Evolutionary conservation across 2,888 invertebrate genomes (phyloP).

Genomic region (Ethmia dodecea): DNA sequence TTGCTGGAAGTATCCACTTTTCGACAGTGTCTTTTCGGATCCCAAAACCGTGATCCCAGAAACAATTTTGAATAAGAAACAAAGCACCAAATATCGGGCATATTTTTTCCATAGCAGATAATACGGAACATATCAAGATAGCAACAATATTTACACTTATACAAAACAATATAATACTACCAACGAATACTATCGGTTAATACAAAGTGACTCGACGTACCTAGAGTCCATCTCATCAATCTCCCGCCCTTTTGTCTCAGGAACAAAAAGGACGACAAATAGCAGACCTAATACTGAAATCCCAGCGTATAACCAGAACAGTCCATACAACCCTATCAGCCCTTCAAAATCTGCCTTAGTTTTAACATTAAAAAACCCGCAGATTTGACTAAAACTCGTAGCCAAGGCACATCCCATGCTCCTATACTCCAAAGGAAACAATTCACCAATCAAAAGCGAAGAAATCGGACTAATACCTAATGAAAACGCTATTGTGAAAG

Average conservation of each 20-base stretch:
- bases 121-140: no score
- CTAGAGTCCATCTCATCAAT: conserved; percentile 92
- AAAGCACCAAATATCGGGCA: no score
- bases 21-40: no score
- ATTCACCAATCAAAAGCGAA: conserved; percentile 83
- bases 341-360: conserved; percentile 88
- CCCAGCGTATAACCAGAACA: conserved; percentile 92
- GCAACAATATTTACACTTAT: not conserved
- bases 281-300: conserved; percentile 87
- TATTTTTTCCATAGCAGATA: no score
- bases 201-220: conserved; percentile 75
- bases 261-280: conserved; percentile 90
- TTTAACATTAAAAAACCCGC: conserved; percentile 90
- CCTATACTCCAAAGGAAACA: conserved; percentile 84
- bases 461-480: conserved; percentile 87
- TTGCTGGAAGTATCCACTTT: no score
- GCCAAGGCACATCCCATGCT: conserved; percentile 84
- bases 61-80: no score
- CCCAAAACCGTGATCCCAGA: no score
- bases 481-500: conserved; percentile 90
- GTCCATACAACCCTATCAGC: conserved; percentile 85
- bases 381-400: conserved; percentile 90
- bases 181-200: conserved; percentile 65
- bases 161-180: not conserved
- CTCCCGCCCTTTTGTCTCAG: conserved; percentile 93